Conservation (phyloP, 2,797 vertebrate genomes). For the Pelochelys cantorii region DNA sequence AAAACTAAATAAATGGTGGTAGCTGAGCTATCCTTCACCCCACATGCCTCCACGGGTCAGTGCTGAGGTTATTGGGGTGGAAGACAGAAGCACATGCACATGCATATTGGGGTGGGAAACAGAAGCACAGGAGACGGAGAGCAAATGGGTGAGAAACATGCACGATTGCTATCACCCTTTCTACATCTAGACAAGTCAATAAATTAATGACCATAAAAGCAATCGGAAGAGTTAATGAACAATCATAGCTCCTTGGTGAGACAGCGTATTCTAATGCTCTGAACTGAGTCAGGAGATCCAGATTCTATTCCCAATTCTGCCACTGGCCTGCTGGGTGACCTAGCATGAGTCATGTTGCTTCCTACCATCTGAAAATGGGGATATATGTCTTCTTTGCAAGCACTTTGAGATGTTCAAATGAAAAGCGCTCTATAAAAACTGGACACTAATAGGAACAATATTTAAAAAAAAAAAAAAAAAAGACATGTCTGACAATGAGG, state of each 20-base stretch:
- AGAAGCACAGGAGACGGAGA: not conserved
- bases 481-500: not conserved
- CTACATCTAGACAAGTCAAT: not conserved
- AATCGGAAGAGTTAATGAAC: not conserved
- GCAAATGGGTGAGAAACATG: not conserved
- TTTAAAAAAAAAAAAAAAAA: not conserved
- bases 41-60: not conserved
- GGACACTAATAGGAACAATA: not conserved
- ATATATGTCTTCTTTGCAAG: not conserved
- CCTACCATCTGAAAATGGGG: not conserved
- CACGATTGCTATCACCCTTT: not conserved
- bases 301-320: not conserved
- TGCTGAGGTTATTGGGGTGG: not conserved
- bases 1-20: slow-evolving; percentile 4
- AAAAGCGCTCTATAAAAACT: not conserved
- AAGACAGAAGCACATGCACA: not conserved
- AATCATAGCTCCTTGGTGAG: not conserved
- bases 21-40: not conserved
- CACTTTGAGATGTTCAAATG: not conserved
- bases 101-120: not conserved
- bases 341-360: not conserved
- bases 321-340: not conserved
- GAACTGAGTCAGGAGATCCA: not conserved
- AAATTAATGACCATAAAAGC: not conserved
- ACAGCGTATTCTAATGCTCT: not conserved